phyloP scores from a whole-genome alignment of 2,113 vertebrate genomes.

The Rhinolophus sinicus region DNA sequence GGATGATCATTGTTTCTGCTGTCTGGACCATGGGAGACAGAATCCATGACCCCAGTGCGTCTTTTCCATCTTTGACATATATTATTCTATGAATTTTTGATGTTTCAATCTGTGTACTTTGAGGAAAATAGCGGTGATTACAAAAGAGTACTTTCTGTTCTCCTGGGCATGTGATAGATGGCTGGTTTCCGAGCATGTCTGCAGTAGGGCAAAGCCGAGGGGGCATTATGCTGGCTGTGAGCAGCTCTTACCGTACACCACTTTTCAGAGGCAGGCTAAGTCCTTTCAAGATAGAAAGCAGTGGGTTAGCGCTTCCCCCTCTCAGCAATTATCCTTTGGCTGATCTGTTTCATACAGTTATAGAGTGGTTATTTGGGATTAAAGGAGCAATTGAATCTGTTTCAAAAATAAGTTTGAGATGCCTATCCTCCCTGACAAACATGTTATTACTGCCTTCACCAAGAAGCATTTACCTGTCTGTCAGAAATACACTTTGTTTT shows the following conservation, averaged over 20 bases:
- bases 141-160: constrained; percentile 6
- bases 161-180: constrained; percentile 18
- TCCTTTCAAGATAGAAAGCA: constrained; percentile 53
- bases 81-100: constrained; percentile 71
- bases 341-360: constrained; percentile 55
- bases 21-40: background rate
- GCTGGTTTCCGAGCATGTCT: background rate
- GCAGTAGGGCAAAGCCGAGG: background rate
- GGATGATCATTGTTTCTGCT: background rate
- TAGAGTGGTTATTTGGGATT: constrained; percentile 72
- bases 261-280: constrained; percentile 60
- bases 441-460: constrained; percentile 66
- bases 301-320: constrained; percentile 53
- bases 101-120: constrained; percentile 65
- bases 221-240: background rate
- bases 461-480: constrained; percentile 72
- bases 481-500: constrained; percentile 73
- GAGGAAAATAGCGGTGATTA: constrained; percentile 19
- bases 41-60: constrained; percentile 22
- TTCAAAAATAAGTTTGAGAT: constrained; percentile 74
- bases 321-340: constrained; percentile 64
- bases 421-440: constrained; percentile 52
- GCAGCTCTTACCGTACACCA: background rate
- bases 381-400: constrained; percentile 73
- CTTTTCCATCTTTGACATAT: constrained; percentile 55